Conservation (phyloP, 2,113 vertebrate genomes). For the Lampris incognitus region DNA sequence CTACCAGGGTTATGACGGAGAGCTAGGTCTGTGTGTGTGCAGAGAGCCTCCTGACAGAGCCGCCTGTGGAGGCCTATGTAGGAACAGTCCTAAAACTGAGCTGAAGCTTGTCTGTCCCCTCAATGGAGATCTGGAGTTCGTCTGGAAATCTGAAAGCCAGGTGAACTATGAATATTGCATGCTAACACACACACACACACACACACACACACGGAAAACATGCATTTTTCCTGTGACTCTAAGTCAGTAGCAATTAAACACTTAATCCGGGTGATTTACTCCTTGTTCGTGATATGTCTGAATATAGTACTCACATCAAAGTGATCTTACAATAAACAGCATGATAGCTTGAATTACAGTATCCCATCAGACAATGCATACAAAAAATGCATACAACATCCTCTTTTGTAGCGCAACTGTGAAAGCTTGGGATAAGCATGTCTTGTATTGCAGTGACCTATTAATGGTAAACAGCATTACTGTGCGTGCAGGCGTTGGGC, state of each 20-base stretch:
- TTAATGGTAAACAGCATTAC: conserved; percentile 30
- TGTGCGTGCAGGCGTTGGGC: conserved; percentile 62
- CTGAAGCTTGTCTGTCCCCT: conserved; percentile 80
- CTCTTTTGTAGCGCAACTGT: conserved; percentile 14
- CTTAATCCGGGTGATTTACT: background rate
- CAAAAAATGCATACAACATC: background rate
- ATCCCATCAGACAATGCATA: conserved; percentile 16
- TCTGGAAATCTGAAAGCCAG: conserved; percentile 74
- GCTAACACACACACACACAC: background rate
- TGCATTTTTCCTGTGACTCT: background rate
- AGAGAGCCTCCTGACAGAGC: conserved; percentile 65
- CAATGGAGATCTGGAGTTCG: conserved; percentile 69
- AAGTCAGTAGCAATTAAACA: background rate
- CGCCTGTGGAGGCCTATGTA: conserved; percentile 78
- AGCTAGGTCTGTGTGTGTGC: conserved; percentile 89
- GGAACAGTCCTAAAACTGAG: conserved; percentile 41
- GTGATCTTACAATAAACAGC: background rate
- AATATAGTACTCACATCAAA: background rate
- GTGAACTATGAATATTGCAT: conserved; percentile 68
- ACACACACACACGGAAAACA: background rate
- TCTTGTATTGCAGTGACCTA: conserved; percentile 46
- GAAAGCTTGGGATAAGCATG: conserved; percentile 33
- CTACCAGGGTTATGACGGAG: conserved; percentile 83
- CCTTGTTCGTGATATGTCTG: background rate
- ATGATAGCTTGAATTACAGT: conserved; percentile 10